These are phyloP conservation scores for Acrocephalus arundinaceus DNA, from an alignment of 2,113 vertebrate species.

Conservation along the genomic window DNA sequence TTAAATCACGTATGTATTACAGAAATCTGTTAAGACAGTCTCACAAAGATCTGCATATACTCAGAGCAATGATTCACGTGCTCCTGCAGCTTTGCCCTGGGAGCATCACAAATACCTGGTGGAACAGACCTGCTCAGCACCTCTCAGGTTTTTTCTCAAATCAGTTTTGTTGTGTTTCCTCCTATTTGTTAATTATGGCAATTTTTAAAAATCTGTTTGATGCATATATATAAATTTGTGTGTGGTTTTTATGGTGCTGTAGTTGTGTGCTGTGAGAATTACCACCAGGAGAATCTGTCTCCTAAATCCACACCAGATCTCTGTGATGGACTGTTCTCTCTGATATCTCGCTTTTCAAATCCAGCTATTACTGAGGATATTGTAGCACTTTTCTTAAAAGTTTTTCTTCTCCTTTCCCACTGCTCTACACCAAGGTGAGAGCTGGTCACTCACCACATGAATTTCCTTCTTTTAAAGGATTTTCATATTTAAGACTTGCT, in stretches of 20 bases:
- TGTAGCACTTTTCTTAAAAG: not conserved
- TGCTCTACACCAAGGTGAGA: not conserved
- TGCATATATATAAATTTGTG: not conserved
- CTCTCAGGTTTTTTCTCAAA: not conserved
- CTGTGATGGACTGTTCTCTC: not conserved
- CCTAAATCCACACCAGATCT: not conserved
- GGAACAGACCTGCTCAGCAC: not conserved
- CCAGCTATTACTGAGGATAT: not conserved
- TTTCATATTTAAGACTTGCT: not conserved
- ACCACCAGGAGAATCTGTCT: not conserved
- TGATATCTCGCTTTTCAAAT: not conserved
- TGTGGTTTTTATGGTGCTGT: not conserved
- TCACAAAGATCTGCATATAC: not conserved
- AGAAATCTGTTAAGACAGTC: constrained; percentile 10
- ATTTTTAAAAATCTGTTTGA: not conserved
- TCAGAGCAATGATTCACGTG: not conserved
- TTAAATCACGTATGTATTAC: constrained; percentile 21
- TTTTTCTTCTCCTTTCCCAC: not conserved
- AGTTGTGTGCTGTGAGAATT: not conserved
- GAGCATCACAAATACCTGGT: not conserved
- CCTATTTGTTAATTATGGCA: not conserved
- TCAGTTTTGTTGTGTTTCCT: not conserved
- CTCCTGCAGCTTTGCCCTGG: not conserved
- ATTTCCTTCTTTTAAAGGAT: not conserved
- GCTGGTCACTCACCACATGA: not conserved